A percentile compares a stretch with the other conserved stretches of the same genome.
These are phyloP conservation scores for Alethe diademata DNA, from an alignment of 2,113 vertebrate species.

Conservation along the genomic window DNA sequence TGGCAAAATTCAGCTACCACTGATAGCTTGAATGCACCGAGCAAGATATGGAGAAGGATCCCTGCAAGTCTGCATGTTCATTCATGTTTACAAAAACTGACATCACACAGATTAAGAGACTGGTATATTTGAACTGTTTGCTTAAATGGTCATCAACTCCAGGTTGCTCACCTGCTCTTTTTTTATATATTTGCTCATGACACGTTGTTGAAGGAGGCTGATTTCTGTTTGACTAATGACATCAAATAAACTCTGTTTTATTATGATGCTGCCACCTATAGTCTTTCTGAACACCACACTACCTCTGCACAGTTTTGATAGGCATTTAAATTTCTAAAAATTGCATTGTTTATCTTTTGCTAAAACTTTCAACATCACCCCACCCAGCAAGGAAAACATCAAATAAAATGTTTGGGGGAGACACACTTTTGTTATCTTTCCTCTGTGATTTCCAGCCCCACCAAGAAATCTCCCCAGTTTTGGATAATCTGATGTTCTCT, in stretches of 20 bases:
- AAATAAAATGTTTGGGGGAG: neutral
- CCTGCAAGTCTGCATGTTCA: neutral
- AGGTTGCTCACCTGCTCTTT: neutral
- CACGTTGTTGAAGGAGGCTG: neutral
- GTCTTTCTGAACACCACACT: neutral
- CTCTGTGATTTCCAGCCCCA: neutral
- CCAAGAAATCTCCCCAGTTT: neutral
- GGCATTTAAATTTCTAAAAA: neutral
- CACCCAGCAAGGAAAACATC: rapidly evolving
- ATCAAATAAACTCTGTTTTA: neutral
- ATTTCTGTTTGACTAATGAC: neutral
- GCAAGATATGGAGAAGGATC: neutral
- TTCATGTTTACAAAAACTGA: neutral
- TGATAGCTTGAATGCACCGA: neutral
- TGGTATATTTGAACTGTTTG: neutral
- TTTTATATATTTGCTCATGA: neutral
- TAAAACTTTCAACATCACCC: neutral
- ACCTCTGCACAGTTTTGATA: neutral
- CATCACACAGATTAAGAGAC: neutral
- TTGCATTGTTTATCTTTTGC: neutral
- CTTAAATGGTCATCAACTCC: neutral
- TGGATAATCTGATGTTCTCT: neutral
- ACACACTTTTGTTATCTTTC: neutral
- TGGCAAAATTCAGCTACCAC: neutral
- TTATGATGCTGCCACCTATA: conserved; percentile 37